Conservation (phyloP, 2,113 vertebrate genomes). For the Grammomys dolichurus region DNA sequence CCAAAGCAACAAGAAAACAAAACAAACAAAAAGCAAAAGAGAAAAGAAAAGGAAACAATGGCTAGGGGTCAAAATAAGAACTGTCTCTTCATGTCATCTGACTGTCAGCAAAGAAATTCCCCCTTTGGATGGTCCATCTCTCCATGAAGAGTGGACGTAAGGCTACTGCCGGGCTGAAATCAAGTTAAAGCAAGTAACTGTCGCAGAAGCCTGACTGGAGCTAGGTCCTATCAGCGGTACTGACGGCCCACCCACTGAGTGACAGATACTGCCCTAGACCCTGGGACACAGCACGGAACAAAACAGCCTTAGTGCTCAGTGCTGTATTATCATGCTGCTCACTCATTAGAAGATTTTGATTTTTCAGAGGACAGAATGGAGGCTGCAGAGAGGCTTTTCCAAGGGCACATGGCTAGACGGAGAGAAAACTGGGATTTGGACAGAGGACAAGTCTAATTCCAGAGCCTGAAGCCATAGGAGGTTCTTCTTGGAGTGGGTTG, state of each 20-base stretch:
- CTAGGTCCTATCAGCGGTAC: background rate
- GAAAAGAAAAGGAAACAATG: background rate
- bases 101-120: background rate
- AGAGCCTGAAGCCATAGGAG: background rate
- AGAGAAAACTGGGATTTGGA: constrained; percentile 26
- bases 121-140: background rate
- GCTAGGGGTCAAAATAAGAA: background rate
- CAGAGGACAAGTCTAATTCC: background rate
- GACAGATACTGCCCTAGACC: background rate
- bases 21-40: no score
- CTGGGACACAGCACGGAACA: background rate
- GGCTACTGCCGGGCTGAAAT: background rate
- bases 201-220: background rate
- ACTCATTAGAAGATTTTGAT: constrained; percentile 21
- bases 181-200: background rate
- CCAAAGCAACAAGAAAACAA: background rate
- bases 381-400: background rate
- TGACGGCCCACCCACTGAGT: background rate
- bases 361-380: constrained; percentile 25
- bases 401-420: background rate
- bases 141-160: constrained; percentile 6
- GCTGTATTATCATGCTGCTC: background rate
- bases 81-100: background rate
- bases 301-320: background rate
- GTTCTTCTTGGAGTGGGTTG: background rate